Percentiles rank a stretch among this genome's conserved stretches.
phyloP scores from a whole-genome alignment of 2,888 invertebrate genomes.

The Embidobia sp. region DNA sequence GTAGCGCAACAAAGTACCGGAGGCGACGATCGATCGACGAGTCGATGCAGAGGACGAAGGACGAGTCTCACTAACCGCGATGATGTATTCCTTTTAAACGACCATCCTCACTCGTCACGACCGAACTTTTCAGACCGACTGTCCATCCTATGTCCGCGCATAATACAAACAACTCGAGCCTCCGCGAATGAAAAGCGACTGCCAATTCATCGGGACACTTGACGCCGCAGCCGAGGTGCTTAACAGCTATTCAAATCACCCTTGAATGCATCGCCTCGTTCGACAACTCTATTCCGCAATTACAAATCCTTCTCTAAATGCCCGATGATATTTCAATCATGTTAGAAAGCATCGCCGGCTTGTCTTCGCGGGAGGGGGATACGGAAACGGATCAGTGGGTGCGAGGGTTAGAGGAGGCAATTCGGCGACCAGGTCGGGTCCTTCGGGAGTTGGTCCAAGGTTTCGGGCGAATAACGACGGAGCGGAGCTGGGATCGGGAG shows the following conservation, averaged over 20 bases:
- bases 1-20: too few species aligned
- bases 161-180: constrained; percentile 31
- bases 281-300: constrained; percentile 16
- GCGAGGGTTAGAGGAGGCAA: too few species aligned
- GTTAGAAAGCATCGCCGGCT: constrained; percentile 1
- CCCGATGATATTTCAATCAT: constrained; percentile 21
- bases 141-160: constrained; percentile 32
- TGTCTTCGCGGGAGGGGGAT: background rate
- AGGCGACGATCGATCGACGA: too few species aligned
- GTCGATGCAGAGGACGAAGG: too few species aligned
- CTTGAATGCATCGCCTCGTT: constrained; percentile 27
- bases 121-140: constrained; percentile 33
- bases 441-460: background rate
- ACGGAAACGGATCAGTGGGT: too few species aligned
- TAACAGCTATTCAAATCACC: constrained; percentile 41
- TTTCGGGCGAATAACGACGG: background rate
- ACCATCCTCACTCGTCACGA: constrained; percentile 29
- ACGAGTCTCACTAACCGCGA: too few species aligned
- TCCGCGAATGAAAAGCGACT: constrained; percentile 35
- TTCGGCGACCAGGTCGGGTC: too few species aligned
- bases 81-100: constrained; percentile 30
- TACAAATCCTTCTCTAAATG: background rate
- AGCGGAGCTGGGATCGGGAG: background rate
- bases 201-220: constrained; percentile 38
- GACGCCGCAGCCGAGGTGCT: constrained; percentile 29